These are phyloP conservation scores for Falco peregrinus DNA, from an alignment of 2,797 vertebrate species.

Conservation along the genomic window DNA sequence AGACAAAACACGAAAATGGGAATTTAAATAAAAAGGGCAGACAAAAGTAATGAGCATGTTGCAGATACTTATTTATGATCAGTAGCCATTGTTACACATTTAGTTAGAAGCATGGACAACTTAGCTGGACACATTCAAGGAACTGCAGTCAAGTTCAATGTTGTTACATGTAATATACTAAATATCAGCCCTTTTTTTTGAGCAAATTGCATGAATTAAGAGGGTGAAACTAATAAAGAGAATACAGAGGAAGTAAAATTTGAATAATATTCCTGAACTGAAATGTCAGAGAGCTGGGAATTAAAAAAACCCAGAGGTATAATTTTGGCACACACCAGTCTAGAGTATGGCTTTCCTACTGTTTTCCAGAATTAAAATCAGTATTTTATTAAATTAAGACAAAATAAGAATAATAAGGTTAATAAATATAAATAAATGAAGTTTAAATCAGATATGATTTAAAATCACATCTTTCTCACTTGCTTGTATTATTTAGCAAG, in stretches of 20 bases:
- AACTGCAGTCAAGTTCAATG: neutral
- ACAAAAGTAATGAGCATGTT: slow-evolving; percentile 75
- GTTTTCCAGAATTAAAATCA: neutral
- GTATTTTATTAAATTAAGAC: neutral
- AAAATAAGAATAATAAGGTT: neutral
- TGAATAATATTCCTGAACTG: neutral
- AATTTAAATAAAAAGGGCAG: slow-evolving; percentile 77
- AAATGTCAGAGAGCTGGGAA: neutral
- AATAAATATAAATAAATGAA: neutral
- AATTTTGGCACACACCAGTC: neutral
- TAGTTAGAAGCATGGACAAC: neutral
- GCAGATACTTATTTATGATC: slow-evolving; percentile 45
- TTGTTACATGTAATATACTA: neutral
- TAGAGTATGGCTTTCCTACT: neutral
- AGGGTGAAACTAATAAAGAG: neutral
- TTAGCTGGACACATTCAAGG: neutral
- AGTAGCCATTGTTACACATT: neutral
- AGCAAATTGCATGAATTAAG: neutral
- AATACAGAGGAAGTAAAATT: too few relatives aligned
- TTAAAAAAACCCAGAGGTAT: neutral
- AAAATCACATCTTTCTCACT: neutral
- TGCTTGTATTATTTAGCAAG: neutral
- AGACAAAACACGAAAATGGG: slow-evolving; percentile 80
- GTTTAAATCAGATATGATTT: neutral
- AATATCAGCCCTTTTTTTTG: neutral